Evolutionary conservation across 2,888 invertebrate genomes (phyloP).

Genomic region (Noctua comes): DNA sequence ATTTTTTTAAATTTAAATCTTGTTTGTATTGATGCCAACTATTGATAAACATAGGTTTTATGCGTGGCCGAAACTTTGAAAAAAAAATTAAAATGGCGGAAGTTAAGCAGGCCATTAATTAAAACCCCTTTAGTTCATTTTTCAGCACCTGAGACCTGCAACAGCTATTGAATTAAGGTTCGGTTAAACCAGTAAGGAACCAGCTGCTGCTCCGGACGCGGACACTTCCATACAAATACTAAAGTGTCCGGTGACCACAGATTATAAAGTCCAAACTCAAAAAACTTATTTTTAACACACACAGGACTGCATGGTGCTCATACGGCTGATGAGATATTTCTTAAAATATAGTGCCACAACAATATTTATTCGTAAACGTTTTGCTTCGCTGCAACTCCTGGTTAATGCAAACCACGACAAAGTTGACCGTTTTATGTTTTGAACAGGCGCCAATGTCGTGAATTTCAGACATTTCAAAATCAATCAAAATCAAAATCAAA

Average conservation of each 20-base stretch:
- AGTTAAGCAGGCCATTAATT: no score
- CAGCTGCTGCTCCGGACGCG: neutral
- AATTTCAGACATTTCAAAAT: neutral
- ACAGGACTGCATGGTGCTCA: neutral
- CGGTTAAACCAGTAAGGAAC: neutral
- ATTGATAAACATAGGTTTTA: no score
- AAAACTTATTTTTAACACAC: neutral
- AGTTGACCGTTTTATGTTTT: constrained; percentile 43
- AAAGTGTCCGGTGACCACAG: neutral
- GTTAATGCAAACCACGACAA: constrained; percentile 31
- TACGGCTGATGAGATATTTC: neutral
- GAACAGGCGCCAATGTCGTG: constrained; percentile 26
- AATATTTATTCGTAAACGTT: constrained; percentile 17
- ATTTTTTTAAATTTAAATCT: no score
- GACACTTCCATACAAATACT: neutral
- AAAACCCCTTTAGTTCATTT: neutral
- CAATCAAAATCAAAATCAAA: no score
- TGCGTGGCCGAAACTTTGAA: no score
- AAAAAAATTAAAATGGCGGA: no score
- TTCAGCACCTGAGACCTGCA: neutral
- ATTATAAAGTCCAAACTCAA: neutral
- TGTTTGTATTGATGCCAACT: no score
- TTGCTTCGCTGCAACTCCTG: constrained; percentile 20
- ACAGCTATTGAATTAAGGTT: neutral
- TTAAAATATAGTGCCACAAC: constrained; percentile 26